Evolutionary conservation across 2,797 vertebrate species (phyloP).

Genomic region (Lerista edwardsae): DNA sequence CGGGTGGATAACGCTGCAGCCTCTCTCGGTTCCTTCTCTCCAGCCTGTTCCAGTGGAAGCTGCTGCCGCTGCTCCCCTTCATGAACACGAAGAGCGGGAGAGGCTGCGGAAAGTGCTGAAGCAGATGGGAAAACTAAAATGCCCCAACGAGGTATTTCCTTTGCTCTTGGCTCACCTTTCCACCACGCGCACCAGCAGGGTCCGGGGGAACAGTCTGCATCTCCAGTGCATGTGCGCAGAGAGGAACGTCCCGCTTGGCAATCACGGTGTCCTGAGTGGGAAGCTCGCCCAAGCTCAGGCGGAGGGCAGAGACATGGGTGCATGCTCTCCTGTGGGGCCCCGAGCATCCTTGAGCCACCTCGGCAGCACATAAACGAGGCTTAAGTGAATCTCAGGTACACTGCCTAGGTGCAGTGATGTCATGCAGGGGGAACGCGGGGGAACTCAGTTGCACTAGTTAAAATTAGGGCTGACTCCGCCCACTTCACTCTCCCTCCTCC

Average conservation of each 20-base stretch:
- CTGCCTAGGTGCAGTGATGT: no score
- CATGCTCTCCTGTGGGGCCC: no score
- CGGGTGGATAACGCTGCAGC: constrained; percentile 48
- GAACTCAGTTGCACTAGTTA: no score
- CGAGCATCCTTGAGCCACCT: no score
- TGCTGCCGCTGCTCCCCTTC: constrained; percentile 79
- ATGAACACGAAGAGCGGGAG: constrained; percentile 91
- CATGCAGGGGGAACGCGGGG: no score
- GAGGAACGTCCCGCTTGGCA: background rate
- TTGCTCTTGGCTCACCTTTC: background rate
- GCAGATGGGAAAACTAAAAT: constrained; percentile 97
- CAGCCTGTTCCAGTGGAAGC: constrained; percentile 79
- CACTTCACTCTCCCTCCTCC: no score
- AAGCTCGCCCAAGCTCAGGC: background rate
- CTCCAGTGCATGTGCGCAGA: background rate
- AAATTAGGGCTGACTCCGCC: no score
- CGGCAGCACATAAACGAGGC: no score
- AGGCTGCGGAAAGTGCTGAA: constrained; percentile 92
- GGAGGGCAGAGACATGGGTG: no score
- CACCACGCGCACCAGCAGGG: background rate
- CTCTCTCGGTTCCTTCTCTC: constrained; percentile 68
- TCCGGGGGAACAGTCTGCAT: no score
- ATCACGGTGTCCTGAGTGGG: background rate
- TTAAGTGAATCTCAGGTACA: no score
- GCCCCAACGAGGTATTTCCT: constrained; percentile 89